Evolutionary conservation across 2,888 invertebrate species (phyloP).

Genomic region (Diarsia brunnea): DNA sequence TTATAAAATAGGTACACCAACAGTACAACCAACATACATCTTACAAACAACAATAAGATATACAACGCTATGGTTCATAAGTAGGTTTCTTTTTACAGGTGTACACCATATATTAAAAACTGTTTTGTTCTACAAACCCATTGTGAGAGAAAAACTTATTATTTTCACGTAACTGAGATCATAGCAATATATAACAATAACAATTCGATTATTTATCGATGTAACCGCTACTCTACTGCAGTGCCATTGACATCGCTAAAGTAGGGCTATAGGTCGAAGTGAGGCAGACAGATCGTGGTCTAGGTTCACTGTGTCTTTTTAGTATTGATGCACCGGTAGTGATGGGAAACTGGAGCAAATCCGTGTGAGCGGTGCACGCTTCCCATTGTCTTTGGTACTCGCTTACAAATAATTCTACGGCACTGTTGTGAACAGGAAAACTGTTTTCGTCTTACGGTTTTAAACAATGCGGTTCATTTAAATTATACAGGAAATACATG

Average conservation of each 20-base stretch:
- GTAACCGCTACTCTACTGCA: conserved; percentile 23
- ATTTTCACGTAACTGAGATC: not conserved
- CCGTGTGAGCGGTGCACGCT: conserved; percentile 57
- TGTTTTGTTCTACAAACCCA: too few species aligned
- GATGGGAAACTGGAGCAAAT: conserved; percentile 58
- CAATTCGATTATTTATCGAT: conserved; percentile 14
- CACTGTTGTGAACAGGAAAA: not conserved
- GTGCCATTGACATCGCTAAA: conserved; percentile 48
- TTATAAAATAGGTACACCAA: too few species aligned
- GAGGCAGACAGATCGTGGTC: conserved; percentile 45
- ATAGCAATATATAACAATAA: not conserved
- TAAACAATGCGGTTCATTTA: conserved; percentile 9
- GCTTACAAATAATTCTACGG: conserved; percentile 28
- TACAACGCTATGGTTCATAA: too few species aligned
- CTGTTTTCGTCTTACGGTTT: not conserved
- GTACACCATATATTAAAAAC: too few species aligned
- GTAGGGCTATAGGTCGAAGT: conserved; percentile 56
- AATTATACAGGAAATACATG: not conserved
- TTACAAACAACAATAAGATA: too few species aligned
- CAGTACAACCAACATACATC: too few species aligned
- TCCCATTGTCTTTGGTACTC: conserved; percentile 49
- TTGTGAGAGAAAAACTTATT: too few species aligned
- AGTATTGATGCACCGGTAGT: conserved; percentile 34
- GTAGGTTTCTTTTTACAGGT: too few species aligned
- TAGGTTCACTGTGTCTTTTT: conserved; percentile 33